Base-by-base conservation (phyloP, 2,888 invertebrate species). In the Agrochola lota region DNA sequence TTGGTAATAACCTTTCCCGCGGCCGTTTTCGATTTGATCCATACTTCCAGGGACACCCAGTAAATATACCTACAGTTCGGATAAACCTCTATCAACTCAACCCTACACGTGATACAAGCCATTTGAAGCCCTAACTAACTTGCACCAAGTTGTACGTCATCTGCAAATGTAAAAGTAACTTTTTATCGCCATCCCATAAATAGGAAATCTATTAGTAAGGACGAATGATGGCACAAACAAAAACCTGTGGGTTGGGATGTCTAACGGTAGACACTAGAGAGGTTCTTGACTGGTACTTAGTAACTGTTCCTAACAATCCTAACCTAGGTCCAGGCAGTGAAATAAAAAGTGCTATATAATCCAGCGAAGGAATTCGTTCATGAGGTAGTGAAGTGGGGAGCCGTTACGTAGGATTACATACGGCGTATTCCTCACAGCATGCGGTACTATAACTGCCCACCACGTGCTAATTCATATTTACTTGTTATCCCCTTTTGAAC, bases 291-390 rank as follows among this genome's bases (percentile, higher is more conserved):
- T 75, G 88, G 77, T 87, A 72, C 83, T 73, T 77, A 75, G 76
- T 90, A 92, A 92, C 92, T 91, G 92, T 92, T 90, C 76, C 86
- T 92, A 91, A 91, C 91, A 83, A 87, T 90, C 84, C 87, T 92
- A 91, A 90, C 91, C 81, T 71, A 68, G 64, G 77, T 74, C 75
- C 82, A 84, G 72, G 83, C 76, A 80, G 73, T 72, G 82, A 78
- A 81, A 87, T 81, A 91, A 91, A 91, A 92, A 92, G 78, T 83
- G 79, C 81, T 82, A 80, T 82, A 76, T 80, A 74, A 70, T 77
- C 77, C 69, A 79, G 82, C 74, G 20, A 57, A 64, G 82, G 79
- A 55, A 82, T 79, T 85, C 71, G 59, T 85, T 74, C 59, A 76
- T 79, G 69, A 77, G 64, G 6, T n/a, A 46, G 66, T 40, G 15